Conservation (phyloP, 1,140 invertebrate species). For the Drosophila tropicalis region DNA sequence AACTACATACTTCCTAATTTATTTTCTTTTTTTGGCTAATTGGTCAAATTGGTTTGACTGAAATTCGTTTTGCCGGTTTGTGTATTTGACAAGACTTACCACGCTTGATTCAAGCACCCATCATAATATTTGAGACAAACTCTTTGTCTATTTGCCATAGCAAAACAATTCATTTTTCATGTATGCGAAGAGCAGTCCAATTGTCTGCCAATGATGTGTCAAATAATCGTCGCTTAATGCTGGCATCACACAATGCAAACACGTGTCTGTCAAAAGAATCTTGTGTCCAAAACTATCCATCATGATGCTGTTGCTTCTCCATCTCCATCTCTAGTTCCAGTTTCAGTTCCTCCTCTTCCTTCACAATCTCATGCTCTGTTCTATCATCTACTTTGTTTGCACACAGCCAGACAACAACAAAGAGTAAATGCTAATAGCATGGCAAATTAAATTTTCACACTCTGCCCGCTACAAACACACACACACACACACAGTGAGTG, state of each 20-base stretch:
- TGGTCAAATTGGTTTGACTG: too few species aligned
- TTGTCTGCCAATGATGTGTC: conserved; percentile 14
- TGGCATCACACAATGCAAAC: conserved; percentile 31
- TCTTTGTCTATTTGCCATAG: conserved; percentile 4
- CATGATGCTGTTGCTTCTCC: conserved; percentile 18
- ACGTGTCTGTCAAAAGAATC: conserved; percentile 49
- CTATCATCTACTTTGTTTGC: conserved; percentile 29
- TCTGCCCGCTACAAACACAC: conserved; percentile 24
- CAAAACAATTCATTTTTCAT: conserved; percentile 7
- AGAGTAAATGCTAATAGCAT: conserved; percentile 48
- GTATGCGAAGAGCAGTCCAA: background rate
- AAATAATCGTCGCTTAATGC: conserved; percentile 47
- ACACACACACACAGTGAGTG: background rate
- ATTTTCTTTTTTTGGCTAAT: too few species aligned
- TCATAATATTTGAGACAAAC: background rate
- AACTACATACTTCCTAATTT: too few species aligned
- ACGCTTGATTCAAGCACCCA: too few species aligned
- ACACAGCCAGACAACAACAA: conserved; percentile 33
- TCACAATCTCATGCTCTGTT: conserved; percentile 8
- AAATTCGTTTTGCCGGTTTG: too few species aligned
- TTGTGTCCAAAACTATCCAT: conserved; percentile 42
- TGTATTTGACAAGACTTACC: too few species aligned
- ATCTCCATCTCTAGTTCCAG: too few species aligned
- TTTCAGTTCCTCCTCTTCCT: background rate
- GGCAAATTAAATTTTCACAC: conserved; percentile 67